Base-by-base conservation (phyloP, 2,797 vertebrate species). In the Parotocinclus haroldoi region DNA sequence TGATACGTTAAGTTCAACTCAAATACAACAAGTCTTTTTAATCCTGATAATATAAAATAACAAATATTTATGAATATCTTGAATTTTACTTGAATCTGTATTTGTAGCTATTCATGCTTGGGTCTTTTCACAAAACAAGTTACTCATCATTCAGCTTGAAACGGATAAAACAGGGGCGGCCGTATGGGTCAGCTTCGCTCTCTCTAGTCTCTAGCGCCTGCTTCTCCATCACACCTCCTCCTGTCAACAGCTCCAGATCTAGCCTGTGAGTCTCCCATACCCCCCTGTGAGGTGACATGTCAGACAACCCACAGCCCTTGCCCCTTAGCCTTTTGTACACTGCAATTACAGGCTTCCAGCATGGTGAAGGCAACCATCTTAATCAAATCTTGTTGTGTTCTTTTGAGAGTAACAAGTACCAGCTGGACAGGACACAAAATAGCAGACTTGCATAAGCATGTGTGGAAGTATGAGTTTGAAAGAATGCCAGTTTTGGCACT, bases 201-300 rank as follows among this genome's bases (percentile, higher is more conserved):
- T 42, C 40, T 42, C 10, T 42, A 42, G 8, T 42, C 40, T 9
- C 40, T 42, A 8, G 40, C 71, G 71, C 75, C 71, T 69, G 66
- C 38, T 42, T 61, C 75, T 76, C 71, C 75, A 73, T 71, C 63
- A 74, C 73, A 76, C 75, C 77, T 74, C 64, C 63, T 76, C 63
- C 69, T 74, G 71, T 78, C 75, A 79, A 69, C 71, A 69, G 69
- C 61, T 74, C 42, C 44, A 51, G 10, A 37, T 48, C 73, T 60
- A 67, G 65, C 49, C 64, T 55, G 19, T 14, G 13, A 74, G 69
- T 39, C 71, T 67, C 74, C 71, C 71, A 19, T 10, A 11, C 52
- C 66, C 64, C 69, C 52, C 72, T 58, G 59, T 38, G 58, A 72
- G 49, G 36, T 63, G 56, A 36, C 46, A 56, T 49, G 38, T 53